Percentiles rank a stretch among this genome's conserved stretches.
phyloP scores from a whole-genome alignment of 2,888 invertebrate genomes.

The Mimachlamys varia region DNA sequence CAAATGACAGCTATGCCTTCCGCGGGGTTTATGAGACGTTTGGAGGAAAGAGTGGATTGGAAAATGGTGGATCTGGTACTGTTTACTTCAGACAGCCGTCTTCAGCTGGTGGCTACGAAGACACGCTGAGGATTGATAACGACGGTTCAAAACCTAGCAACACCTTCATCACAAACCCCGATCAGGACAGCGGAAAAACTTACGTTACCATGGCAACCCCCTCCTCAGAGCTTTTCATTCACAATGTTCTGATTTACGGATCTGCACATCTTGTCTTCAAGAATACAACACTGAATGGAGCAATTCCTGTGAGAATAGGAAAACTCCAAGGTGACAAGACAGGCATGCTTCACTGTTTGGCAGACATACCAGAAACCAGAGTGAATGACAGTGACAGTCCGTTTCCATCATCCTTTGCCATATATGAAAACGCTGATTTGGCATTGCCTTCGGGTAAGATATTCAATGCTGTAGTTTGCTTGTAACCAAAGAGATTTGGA shows the following conservation, averaged over 20 bases:
- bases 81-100: constrained; percentile 58
- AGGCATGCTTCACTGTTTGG: constrained; percentile 68
- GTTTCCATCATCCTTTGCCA: constrained; percentile 66
- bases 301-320: constrained; percentile 56
- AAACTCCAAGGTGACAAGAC: constrained; percentile 66
- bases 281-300: constrained; percentile 47
- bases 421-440: constrained; percentile 61
- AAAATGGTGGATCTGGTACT: constrained; percentile 70
- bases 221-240: constrained; percentile 48
- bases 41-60: constrained; percentile 65
- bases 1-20: constrained; percentile 58
- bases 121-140: constrained; percentile 67
- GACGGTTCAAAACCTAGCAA: constrained; percentile 59
- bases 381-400: constrained; percentile 63
- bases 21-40: constrained; percentile 60
- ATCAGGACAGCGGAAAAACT: constrained; percentile 62
- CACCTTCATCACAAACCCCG: constrained; percentile 52
- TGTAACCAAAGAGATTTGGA: too few species aligned
- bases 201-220: constrained; percentile 55
- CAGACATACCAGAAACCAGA: constrained; percentile 55
- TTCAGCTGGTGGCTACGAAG: constrained; percentile 44
- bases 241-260: constrained; percentile 60
- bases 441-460: constrained; percentile 62
- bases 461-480: too few species aligned
- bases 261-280: constrained; percentile 66